Base-by-base conservation (phyloP, 2,797 vertebrate genomes). In the Aeoliscus strigatus region DNA sequence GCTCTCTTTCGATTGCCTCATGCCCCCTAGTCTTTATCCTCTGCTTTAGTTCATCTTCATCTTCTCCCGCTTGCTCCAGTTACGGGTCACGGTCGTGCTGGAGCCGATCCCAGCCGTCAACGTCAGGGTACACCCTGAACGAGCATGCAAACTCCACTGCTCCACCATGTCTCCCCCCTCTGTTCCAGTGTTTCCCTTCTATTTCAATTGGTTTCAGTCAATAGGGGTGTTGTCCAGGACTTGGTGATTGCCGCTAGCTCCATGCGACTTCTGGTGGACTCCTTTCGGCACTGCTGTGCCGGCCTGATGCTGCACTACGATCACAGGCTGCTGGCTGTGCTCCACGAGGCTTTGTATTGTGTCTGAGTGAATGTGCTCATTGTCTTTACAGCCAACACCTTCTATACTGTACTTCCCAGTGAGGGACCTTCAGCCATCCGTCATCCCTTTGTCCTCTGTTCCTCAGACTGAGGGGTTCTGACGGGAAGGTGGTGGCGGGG, bases 371-470 rank as follows among this genome's bases (percentile, higher is more conserved):
- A 88, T 87, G 83, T 64, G 46, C 58, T 78, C 84, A 86, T 89
- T 89, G 88, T 89, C 65, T 66, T 66, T 69, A 56, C 75, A 77
- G 75, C 53, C 24, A 79, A 67, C 82, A 84, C 84, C 84, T 86
- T 79, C 80, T 72, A 79, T 77, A 82, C 83, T 83, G 84, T 86
- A 82, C 82, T 81, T 80, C 80, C 82, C 79, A 74, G 82, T 51
- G 77, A 82, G 83, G 79, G 86, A 86, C 80, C 80, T 80, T 80
- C 78, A 41, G 57, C 81, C 75, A 84, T 88, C 85, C 77, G 79
- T 88, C 84, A 83, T 73, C 55, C 63, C 70, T 79, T 88, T 89
- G 88, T 89, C 78, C 80, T 83, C 80, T 88, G 84, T 88, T 84
- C 71, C 70, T 66, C 74, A 73, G 75, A 76, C 67, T 60, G 67